Conservation (phyloP, 2,797 vertebrate species). For the Diplodus sargus region DNA sequence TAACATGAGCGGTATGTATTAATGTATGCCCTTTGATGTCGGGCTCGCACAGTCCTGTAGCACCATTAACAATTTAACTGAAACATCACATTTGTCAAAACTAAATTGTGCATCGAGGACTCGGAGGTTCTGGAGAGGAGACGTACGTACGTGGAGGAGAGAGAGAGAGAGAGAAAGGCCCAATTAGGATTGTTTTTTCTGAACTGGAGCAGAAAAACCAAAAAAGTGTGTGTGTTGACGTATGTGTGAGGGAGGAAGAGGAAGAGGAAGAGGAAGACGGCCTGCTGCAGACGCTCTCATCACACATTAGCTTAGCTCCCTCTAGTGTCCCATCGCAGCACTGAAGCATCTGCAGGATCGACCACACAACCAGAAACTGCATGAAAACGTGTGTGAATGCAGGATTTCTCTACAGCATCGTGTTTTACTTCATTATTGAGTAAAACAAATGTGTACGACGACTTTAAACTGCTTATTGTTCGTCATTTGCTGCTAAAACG, state of each 20-base stretch:
- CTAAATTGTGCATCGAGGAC: constrained; percentile 79
- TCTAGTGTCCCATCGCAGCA: constrained; percentile 87
- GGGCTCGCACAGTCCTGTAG: constrained; percentile 76
- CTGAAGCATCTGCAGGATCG: not conserved
- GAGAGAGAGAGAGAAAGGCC: constrained; percentile 70
- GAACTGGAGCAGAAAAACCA: constrained; percentile 82
- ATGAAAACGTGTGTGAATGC: not conserved
- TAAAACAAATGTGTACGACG: not conserved
- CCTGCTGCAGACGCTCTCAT: constrained; percentile 63
- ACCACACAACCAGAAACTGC: not conserved
- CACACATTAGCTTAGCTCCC: constrained; percentile 94
- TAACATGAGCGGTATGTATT: constrained; percentile 81
- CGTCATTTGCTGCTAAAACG: not conserved
- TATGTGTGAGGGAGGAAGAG: constrained; percentile 27
- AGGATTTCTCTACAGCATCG: too few species aligned
- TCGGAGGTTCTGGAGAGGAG: constrained; percentile 62
- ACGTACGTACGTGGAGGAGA: constrained; percentile 53
- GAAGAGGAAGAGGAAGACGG: constrained; percentile 20
- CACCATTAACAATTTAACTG: constrained; percentile 86
- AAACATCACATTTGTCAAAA: constrained; percentile 87
- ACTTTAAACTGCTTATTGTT: not conserved
- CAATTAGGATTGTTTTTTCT: constrained; percentile 86
- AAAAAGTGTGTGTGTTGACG: constrained; percentile 44
- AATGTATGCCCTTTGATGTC: constrained; percentile 87
- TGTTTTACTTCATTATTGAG: not conserved